Evolutionary conservation across 2,113 vertebrate species (phyloP), one percentile per base, ranked within the genome.

Genomic region (Muscicapa adusta): DNA sequence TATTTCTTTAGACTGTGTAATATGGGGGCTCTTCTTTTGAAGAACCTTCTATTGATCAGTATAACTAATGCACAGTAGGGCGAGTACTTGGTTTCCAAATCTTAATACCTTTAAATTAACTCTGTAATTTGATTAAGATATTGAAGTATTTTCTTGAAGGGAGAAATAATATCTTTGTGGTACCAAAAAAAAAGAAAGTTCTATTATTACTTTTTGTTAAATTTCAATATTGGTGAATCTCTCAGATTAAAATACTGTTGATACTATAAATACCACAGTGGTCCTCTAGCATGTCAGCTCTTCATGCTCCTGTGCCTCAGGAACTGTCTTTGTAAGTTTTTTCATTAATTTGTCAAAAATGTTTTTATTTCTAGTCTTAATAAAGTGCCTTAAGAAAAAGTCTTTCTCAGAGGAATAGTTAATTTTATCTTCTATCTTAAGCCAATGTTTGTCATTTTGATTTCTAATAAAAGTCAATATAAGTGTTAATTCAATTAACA

Each of bases 401-500:
- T 47, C 19, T 61, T 94, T 85, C 81, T 93, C 73, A 73, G 57
- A 78, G 19, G 53, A 25, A 23, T 43, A 89, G 50, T 87, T 87
- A 87, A 89, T 78, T 70, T 47, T 8, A 73, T 91, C 40, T 87
- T 87, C 75, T 86, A 45, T 73, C 45, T 82, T 79, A 89, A 81
- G 16, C n/a, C 53, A 73, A 34, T 72, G 26, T 25, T 89, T 93
- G 85, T 92, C 3, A 76, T 87, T 72, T 73, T 2, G 2, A 65
- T 87, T 94, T 91, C 50, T 70, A 87, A n/a, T n/a, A n/a, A n/a
- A n/a, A 91, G 62, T 22, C 89, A 94, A 63, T 70, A 65, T 57
- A 92, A 89, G 40, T 65, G 48, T 34, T 78, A 23, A 34, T 45
- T 85, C 38, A 75, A 70, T 88, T 94, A 89, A 89, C 42, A 73